Base-by-base conservation (phyloP, 2,888 invertebrate species). In the Luffia ferchaultella region DNA sequence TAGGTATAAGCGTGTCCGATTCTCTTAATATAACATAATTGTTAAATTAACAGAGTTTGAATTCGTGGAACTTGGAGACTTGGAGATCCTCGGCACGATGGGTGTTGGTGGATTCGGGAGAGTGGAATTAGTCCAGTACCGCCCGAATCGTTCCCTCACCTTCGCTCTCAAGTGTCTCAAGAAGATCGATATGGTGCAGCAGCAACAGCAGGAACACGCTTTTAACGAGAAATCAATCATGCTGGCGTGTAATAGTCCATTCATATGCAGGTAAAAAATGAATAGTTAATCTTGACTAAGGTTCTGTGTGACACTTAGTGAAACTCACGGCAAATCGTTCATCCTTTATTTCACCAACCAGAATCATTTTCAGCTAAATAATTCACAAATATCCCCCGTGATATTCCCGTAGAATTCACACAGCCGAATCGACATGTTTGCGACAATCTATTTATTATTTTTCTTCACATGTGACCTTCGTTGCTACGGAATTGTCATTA, bases 81-180 rank as follows among this genome's bases (percentile, higher is more conserved):
- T 98, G 58, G 92, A 92, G 61, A 88, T 91, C 53, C 85, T 95
- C 16, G 92, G 92, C 18, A 96, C 96, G 0, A 85, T 97, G 57
- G 97, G 97, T 1, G 92, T 96, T 15, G 97, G 97, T 2, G 97
- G 96, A 1, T 96, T 96, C 65, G 96, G 96, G 0, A 86, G 95
- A 1, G 96, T 96, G 0, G 95, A 94, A 65, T 79, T 95, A 53
- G 92, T 92, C 17, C 85, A 86, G 20, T 87, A 89, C 62, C 83
- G 84, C 49, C 80, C 80, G 0, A 74, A 87, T 50, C 75, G 75
- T 40, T 74, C 86, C 59, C 62, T 84, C 12, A 88, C 87, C 0
- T 95, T 92, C 70, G 96, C 96, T 0, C 77, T 96, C 54, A 96
- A 96, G 77, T 93, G 93, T 63, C 86, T 96, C 54, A 95, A 94